Conservation (phyloP, 2,113 vertebrate genomes). For the Tamias sibiricus region DNA sequence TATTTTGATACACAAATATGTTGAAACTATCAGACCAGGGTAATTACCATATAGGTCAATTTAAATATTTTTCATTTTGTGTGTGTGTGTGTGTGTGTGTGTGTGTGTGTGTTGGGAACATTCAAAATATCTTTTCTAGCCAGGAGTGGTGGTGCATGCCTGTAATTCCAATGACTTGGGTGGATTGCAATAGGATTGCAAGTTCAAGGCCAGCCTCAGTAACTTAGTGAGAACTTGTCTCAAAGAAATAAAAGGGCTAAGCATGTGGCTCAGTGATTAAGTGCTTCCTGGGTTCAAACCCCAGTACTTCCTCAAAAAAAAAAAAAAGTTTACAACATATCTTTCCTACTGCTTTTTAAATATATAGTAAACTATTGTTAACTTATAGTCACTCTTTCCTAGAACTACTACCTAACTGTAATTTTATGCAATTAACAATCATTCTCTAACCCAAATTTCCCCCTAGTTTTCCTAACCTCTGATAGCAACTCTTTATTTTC, state of each 20-base stretch:
- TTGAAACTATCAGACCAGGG: not conserved
- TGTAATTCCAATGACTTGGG: no score
- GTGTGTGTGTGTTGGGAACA: not conserved
- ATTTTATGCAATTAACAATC: not conserved
- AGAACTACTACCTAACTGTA: not conserved
- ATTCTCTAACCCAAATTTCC: not conserved
- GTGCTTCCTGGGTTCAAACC: no score
- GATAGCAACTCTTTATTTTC: not conserved
- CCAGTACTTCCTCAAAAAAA: no score
- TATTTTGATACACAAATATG: not conserved
- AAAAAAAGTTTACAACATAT: not conserved
- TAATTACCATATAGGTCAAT: not conserved
- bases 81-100: no score
- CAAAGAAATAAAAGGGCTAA: no score
- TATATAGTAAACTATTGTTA: not conserved
- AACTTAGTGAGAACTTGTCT: no score
- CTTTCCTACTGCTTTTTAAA: not conserved
- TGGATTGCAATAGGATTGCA: no score
- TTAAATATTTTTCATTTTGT: not conserved
- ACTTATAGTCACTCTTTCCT: not conserved
- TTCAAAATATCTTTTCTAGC: not conserved
- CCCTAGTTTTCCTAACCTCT: not conserved
- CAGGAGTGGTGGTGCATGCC: no score
- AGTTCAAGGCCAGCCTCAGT: no score
- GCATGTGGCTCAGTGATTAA: no score